Percentiles rank a stretch among this genome's conserved stretches.
Conservation (phyloP, 2,797 vertebrate species). For the Adrianichthys oophorus region DNA sequence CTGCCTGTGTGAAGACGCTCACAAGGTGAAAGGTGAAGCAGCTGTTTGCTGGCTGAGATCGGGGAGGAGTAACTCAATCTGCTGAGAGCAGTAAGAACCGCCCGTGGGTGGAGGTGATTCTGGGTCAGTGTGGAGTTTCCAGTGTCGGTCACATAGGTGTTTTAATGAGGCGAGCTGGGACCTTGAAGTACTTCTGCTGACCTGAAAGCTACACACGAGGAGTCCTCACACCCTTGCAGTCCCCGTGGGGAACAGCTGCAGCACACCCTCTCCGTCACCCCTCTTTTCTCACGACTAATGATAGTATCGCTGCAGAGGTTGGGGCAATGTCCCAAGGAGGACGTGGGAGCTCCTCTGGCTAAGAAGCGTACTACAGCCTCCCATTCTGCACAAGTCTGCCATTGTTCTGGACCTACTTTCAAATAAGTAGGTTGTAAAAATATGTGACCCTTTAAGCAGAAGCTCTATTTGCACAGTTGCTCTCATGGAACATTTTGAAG, state of each 20-base stretch:
- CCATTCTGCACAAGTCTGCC: constrained; percentile 59
- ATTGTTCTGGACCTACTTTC: constrained; percentile 65
- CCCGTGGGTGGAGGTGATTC: constrained; percentile 45
- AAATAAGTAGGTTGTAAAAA: constrained; percentile 56
- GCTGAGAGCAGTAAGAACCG: constrained; percentile 54
- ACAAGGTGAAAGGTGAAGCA: constrained; percentile 73
- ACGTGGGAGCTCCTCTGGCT: constrained; percentile 52
- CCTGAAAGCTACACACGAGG: constrained; percentile 58
- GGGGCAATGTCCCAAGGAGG: constrained; percentile 62
- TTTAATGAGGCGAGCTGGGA: constrained; percentile 69
- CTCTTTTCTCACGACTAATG: constrained; percentile 72
- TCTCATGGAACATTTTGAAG: constrained; percentile 13
- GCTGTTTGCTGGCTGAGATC: constrained; percentile 65
- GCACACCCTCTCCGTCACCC: constrained; percentile 60
- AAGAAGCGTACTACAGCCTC: constrained; percentile 62
- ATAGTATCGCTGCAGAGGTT: constrained; percentile 56
- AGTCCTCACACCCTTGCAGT: constrained; percentile 37
- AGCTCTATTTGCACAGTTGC: constrained; percentile 28
- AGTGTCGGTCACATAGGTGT: constrained; percentile 55
- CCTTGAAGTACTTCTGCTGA: constrained; percentile 62
- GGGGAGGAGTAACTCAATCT: constrained; percentile 70
- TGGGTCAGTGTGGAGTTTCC: constrained; percentile 47
- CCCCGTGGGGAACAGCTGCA: constrained; percentile 74
- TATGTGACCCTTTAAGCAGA: constrained; percentile 41
- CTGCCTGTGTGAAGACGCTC: constrained; percentile 41